Evolutionary conservation across 2,888 invertebrate species (phyloP).

Genomic region (Holacanthella duospinosa): DNA sequence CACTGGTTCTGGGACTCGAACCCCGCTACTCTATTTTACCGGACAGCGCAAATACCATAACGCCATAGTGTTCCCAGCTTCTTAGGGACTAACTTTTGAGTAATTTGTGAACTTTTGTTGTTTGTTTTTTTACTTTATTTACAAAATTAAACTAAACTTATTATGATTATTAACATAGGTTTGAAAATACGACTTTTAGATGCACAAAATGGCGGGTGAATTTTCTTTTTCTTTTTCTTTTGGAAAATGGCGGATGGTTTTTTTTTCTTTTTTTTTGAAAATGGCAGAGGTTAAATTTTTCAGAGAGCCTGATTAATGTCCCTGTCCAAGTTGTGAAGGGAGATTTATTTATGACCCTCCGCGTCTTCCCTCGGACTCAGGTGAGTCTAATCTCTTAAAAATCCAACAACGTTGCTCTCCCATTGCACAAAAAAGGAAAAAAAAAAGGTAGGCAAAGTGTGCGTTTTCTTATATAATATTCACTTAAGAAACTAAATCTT

Average conservation of each 20-base stretch:
- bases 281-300: background rate
- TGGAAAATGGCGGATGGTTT: background rate
- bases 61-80: too few relatives aligned
- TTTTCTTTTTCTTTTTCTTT: background rate
- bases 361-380: background rate
- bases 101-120: too few relatives aligned
- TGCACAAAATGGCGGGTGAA: background rate
- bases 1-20: too few relatives aligned
- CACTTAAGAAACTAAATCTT: too few relatives aligned
- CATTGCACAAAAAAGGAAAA: too few relatives aligned
- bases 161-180: background rate
- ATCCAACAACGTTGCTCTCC: too few relatives aligned
- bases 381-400: background rate
- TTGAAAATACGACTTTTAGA: background rate
- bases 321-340: background rate
- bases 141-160: background rate
- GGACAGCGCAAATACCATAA: too few relatives aligned
- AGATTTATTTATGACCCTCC: background rate
- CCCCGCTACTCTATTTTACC: too few relatives aligned
- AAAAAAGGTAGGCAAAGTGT: too few relatives aligned
- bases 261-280: background rate
- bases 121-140: too few relatives aligned
- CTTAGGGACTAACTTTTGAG: too few relatives aligned
- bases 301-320: background rate
- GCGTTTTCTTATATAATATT: too few relatives aligned